Percentiles rank a stretch among this genome's conserved stretches.
phyloP scores from a whole-genome alignment of 2,113 vertebrate species.

The Rhea pennata region DNA sequence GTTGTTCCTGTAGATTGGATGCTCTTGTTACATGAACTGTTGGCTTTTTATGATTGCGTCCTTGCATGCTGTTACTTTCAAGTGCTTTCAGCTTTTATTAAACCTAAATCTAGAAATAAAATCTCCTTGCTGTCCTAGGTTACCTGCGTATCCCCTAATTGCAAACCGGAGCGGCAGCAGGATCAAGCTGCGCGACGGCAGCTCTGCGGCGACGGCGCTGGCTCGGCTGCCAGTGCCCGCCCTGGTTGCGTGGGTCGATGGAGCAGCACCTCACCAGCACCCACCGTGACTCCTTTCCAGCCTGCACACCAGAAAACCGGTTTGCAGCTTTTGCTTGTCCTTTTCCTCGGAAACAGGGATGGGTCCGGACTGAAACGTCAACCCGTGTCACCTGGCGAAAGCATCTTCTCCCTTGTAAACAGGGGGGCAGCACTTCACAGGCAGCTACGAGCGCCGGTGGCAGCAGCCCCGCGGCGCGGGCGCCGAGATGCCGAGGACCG shows the following conservation, averaged over 20 bases:
- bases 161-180: neutral
- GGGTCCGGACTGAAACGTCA: neutral
- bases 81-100: neutral
- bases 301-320: neutral
- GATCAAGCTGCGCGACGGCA: neutral
- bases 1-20: neutral
- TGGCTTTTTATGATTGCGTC: neutral
- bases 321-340: neutral
- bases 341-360: neutral
- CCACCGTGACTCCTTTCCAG: neutral
- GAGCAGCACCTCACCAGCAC: neutral
- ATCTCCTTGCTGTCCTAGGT: neutral
- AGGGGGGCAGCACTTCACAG: constrained; percentile 10
- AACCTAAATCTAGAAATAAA: neutral
- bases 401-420: neutral
- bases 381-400: neutral
- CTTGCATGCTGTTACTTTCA: neutral
- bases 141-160: neutral
- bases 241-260: neutral
- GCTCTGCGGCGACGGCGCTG: neutral
- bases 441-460: neutral
- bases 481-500: neutral
- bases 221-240: neutral
- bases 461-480: too few species aligned
- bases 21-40: neutral